Conservation (phyloP, 1,140 invertebrate species). For the Pissodes strobi region DNA sequence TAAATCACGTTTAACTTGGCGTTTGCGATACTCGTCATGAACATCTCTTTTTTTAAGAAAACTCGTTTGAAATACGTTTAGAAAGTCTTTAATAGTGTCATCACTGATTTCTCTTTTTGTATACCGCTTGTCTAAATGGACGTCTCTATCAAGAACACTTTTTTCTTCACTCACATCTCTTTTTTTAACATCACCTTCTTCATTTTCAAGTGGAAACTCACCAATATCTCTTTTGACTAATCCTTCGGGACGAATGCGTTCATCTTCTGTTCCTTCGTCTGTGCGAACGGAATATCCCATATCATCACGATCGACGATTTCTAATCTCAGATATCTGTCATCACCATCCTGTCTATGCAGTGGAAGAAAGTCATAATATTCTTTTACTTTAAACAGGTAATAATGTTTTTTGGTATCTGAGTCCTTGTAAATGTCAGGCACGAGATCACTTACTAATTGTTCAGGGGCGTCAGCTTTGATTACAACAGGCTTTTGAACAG, state of each 20-base stretch:
- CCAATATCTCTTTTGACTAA: conserved; percentile 11
- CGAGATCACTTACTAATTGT: neutral
- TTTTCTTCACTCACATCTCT: too few species aligned
- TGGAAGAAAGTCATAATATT: conserved; percentile 30
- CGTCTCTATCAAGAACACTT: too few species aligned
- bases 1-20: conserved; percentile 8
- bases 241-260: too few species aligned
- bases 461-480: too few species aligned
- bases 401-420: conserved; percentile 24
- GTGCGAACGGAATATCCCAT: too few species aligned
- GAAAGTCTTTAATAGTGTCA: neutral
- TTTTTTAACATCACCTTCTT: too few species aligned
- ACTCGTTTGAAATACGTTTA: conserved; percentile 2
- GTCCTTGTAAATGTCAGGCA: neutral
- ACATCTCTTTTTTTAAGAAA: conserved; percentile 14
- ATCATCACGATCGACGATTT: conserved; percentile 17
- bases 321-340: conserved; percentile 10
- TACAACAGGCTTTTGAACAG: too few species aligned
- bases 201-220: too few species aligned
- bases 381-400: conserved; percentile 19
- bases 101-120: conserved; percentile 1
- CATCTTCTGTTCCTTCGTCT: too few species aligned
- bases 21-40: neutral
- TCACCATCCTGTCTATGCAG: neutral
- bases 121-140: neutral